phyloP scores from a whole-genome alignment of 2,888 invertebrate genomes.

The Pheosia gnoma region DNA sequence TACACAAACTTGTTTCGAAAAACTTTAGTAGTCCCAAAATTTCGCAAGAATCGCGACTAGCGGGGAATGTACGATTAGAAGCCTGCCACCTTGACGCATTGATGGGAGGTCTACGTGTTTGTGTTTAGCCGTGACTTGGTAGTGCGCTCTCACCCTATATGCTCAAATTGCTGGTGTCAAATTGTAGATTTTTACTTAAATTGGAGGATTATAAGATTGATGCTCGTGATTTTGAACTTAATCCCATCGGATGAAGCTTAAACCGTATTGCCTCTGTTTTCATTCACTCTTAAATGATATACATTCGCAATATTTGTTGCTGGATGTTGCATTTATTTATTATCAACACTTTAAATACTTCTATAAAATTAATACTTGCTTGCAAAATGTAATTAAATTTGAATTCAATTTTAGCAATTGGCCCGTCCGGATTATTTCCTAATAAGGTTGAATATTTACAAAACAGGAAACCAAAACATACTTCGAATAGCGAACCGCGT shows the following conservation, averaged over 20 bases:
- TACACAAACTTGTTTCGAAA: neutral
- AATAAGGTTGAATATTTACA: neutral
- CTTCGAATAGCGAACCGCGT: neutral
- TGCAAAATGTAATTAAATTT: too few relatives aligned
- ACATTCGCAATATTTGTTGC: too few relatives aligned
- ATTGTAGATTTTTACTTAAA: neutral
- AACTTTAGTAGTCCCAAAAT: neutral
- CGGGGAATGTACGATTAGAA: constrained; percentile 3
- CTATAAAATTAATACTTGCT: too few relatives aligned
- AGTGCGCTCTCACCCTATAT: neutral
- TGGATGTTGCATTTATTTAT: too few relatives aligned
- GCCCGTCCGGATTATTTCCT: neutral
- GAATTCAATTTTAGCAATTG: too few relatives aligned
- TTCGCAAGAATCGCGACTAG: neutral
- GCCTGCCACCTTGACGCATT: neutral
- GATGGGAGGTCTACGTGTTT: neutral
- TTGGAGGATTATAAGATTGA: too few relatives aligned
- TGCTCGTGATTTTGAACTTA: too few relatives aligned
- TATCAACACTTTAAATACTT: too few relatives aligned
- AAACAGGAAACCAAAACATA: neutral
- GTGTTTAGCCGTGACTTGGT: neutral
- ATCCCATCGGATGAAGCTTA: too few relatives aligned
- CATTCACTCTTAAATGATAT: too few relatives aligned
- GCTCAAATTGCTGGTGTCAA: neutral
- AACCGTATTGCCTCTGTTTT: too few relatives aligned